phyloP scores from a whole-genome alignment of 1,140 invertebrate species.

The Chionoecetes opilio region DNA sequence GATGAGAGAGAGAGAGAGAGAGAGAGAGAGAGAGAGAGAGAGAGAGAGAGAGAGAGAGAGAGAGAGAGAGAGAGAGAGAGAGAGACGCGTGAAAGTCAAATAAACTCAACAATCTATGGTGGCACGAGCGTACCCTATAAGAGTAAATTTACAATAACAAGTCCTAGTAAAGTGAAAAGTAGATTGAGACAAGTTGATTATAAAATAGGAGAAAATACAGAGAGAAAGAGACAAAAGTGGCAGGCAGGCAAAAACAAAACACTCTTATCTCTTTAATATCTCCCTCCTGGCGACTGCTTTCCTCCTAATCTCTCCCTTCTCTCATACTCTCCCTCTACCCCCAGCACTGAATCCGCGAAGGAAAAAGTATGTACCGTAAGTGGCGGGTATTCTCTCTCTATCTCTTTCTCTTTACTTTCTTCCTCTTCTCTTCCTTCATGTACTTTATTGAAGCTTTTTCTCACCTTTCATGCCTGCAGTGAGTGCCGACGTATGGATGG shows the following conservation, averaged over 20 bases:
- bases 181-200: too few species aligned
- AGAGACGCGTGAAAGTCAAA: background rate
- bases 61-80: conserved; percentile 27
- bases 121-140: too few species aligned
- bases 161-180: too few species aligned
- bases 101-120: too few species aligned
- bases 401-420: background rate
- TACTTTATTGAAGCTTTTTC: too few species aligned
- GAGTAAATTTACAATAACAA: too few species aligned
- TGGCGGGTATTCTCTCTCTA: background rate
- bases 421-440: too few species aligned
- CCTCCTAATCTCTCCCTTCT: background rate
- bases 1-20: conserved; percentile 25
- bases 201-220: too few species aligned
- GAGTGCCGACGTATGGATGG: too few species aligned
- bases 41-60: background rate
- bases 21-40: background rate
- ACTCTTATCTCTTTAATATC: background rate
- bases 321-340: background rate
- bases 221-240: too few species aligned
- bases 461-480: too few species aligned
- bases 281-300: background rate
- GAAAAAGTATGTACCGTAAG: background rate
- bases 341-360: background rate
- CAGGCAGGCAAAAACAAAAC: background rate